Evolutionary conservation across 2,888 invertebrate species (phyloP).

Genomic region (Ethmia dodecea): DNA sequence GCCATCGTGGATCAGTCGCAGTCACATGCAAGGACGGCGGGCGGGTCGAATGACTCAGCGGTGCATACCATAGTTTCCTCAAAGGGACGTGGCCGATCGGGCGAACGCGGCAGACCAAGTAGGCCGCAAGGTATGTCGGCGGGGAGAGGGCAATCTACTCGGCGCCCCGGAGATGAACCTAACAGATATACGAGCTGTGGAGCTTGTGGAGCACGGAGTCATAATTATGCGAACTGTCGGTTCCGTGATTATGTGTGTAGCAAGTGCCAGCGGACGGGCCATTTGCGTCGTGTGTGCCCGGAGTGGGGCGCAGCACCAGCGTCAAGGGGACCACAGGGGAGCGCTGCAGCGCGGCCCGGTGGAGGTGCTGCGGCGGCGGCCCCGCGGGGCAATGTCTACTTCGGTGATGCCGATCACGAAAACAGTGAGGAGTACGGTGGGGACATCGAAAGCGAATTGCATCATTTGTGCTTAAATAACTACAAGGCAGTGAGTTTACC

Average conservation of each 20-base stretch:
- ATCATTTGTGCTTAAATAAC: slow-evolving; percentile 14
- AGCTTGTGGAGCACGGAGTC: not conserved
- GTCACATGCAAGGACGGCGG: not conserved
- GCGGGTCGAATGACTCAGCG: not conserved
- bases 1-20: not conserved
- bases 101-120: no score
- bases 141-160: not conserved
- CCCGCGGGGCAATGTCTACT: no score
- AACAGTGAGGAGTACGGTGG: slow-evolving; percentile 7
- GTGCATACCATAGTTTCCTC: not conserved
- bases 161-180: not conserved
- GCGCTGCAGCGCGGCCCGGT: not conserved
- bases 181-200: not conserved
- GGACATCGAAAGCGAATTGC: no score
- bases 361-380: not conserved
- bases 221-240: not conserved
- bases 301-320: not conserved
- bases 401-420: no score
- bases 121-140: no score
- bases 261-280: slow-evolving; percentile 3
- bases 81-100: not conserved
- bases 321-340: no score
- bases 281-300: slow-evolving; percentile 8
- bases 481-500: slow-evolving; percentile 20
- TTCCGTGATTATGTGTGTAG: slow-evolving; percentile 4